These are phyloP conservation scores for Myiotriccus ornatus DNA, from an alignment of 2,797 vertebrate species.

Conservation along the genomic window DNA sequence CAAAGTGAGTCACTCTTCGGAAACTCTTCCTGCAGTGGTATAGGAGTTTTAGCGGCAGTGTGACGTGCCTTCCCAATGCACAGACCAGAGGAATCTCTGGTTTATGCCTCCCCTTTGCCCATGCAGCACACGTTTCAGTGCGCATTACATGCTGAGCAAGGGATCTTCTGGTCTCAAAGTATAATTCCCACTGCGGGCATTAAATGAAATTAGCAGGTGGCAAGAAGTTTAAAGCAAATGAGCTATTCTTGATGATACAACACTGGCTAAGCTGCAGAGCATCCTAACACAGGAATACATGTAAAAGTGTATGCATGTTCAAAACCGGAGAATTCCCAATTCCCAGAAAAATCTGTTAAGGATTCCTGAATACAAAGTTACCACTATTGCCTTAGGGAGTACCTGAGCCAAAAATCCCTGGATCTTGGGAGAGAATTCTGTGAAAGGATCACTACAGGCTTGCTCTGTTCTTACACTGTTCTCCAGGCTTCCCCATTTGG, in stretches of 20 bases:
- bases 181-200: neutral
- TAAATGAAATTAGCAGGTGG: conserved; percentile 17
- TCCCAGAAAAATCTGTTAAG: neutral
- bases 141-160: neutral
- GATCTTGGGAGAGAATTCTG: neutral
- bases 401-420: neutral
- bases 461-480: neutral
- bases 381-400: neutral
- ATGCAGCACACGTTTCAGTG: neutral
- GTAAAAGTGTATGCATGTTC: neutral
- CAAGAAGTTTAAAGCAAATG: neutral
- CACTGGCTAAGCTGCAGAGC: neutral
- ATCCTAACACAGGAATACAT: neutral
- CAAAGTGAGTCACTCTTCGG: neutral
- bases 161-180: neutral
- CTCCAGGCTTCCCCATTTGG: neutral
- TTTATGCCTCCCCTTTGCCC: neutral
- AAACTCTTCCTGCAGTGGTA: neutral
- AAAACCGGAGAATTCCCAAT: neutral
- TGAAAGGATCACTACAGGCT: neutral
- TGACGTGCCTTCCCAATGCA: neutral
- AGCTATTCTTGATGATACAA: neutral
- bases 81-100: neutral
- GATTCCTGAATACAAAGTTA: neutral
- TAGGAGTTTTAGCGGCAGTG: neutral